phyloP scores from a whole-genome alignment of 2,797 vertebrate species.

The Dermochelys coriacea region DNA sequence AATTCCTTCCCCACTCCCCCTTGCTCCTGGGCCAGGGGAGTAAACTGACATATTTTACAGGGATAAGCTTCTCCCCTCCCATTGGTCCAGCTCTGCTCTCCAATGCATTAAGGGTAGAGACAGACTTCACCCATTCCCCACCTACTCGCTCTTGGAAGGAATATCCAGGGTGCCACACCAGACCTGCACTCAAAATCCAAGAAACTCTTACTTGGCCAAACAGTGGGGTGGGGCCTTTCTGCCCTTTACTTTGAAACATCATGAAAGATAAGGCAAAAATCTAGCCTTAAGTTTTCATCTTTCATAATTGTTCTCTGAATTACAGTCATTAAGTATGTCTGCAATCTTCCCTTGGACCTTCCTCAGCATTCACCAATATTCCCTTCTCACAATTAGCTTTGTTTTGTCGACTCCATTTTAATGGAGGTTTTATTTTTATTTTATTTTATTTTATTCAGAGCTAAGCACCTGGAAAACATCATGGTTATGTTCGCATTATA shows the following conservation, averaged over 20 bases:
- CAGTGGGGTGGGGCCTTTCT: background rate
- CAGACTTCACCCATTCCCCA: background rate
- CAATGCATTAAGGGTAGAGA: background rate
- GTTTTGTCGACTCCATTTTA: background rate
- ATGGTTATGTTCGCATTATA: background rate
- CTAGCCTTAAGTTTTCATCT: background rate
- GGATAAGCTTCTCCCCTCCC: background rate
- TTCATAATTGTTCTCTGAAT: background rate
- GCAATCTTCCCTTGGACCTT: background rate
- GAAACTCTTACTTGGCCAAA: background rate
- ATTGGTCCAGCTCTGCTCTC: background rate
- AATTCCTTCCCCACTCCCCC: background rate
- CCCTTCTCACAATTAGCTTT: background rate
- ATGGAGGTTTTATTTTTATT: background rate
- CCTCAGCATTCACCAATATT: background rate
- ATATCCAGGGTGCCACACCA: background rate
- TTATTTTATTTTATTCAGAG: background rate
- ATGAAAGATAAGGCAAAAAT: too few species aligned
- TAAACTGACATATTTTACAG: background rate
- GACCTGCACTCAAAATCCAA: background rate
- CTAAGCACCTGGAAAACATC: fast-evolving
- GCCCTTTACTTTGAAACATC: background rate
- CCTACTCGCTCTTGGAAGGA: background rate
- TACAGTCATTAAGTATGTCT: background rate
- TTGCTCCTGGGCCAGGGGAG: background rate